These are phyloP conservation scores for Lymantria monacha DNA, from an alignment of 2,888 invertebrate species.

Conservation along the genomic window DNA sequence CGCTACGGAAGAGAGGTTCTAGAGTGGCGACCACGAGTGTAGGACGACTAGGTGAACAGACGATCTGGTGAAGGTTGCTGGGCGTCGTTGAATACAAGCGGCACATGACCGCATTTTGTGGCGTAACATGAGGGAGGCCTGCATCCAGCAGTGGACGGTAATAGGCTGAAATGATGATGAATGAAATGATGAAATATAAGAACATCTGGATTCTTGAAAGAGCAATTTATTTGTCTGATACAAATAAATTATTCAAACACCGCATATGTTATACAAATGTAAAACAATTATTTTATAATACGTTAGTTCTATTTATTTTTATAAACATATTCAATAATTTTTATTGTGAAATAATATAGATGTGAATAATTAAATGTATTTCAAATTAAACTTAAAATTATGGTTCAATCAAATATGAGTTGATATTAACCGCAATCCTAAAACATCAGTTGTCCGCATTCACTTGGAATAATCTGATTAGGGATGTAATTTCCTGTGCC, in stretches of 20 bases:
- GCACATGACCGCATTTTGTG: too few species aligned
- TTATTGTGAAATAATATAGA: conserved; percentile 20
- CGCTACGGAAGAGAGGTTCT: too few species aligned
- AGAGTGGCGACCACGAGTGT: too few species aligned
- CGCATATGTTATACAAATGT: not conserved
- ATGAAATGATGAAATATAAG: too few species aligned
- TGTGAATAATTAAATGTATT: conserved; percentile 17
- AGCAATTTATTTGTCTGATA: not conserved
- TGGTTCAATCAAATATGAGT: conserved; percentile 15
- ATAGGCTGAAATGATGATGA: too few species aligned
- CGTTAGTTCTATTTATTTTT: not conserved
- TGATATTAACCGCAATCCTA: conserved; percentile 14
- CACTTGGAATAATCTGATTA: conserved; percentile 68
- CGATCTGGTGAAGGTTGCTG: too few species aligned
- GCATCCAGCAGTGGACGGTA: too few species aligned
- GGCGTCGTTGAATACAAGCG: too few species aligned
- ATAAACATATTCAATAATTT: not conserved
- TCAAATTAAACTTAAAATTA: conserved; percentile 17
- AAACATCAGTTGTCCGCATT: conserved; percentile 31
- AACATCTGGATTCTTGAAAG: not conserved
- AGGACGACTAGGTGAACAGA: too few species aligned
- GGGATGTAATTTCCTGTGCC: conserved; percentile 68
- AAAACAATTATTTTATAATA: not conserved
- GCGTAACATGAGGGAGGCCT: too few species aligned
- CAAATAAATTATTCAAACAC: not conserved